Base-by-base conservation (phyloP, 1,140 invertebrate genomes). In the Hormaphis cornu region DNA sequence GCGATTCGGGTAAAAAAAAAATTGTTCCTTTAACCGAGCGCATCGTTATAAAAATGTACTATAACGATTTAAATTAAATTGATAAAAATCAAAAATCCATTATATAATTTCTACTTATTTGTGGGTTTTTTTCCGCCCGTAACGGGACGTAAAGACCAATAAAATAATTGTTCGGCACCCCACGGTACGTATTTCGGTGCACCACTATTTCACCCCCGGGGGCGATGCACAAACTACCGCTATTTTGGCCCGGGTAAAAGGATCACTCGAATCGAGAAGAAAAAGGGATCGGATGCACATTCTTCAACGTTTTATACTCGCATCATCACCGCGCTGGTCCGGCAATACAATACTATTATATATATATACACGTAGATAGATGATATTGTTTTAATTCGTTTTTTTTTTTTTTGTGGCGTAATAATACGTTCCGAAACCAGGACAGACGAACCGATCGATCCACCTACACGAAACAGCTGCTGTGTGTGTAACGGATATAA, bases 391-490 rank as follows among this genome's bases (percentile, higher is more conserved):
- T n/a, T n/a, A n/a, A n/a, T n/a, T 59, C n/a, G n/a, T 26, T 40
- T 26, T 22, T 58, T 58, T 16, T 1, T 48, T 63, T 63, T 24
- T 46, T 33, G n/a, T 35, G 28, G 8, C n/a, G n/a, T 66, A 66
- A 66, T 66, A 66, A 66, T 24, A 66, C 61, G 61, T 66, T 66
- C 50, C 40, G 1, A 22, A 35, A 35, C 30, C 61, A 48, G 12
- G 35, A 20, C 59, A 50, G 61, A 48, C 61, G 26, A 6, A 20
- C 2, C 16, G 18, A 5, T 6, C 10, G 37, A 33, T 66, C 44
- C 61, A 66, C 61, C 61, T 66, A 66, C 61, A 50, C 20, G n/a
- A 28, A 22, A 50, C 58, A 61, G 58, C 59, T 63, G 59, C 42
- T 46, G 59, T 48, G 42, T n/a, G n/a, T 24, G n/a, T n/a, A 35